These are phyloP conservation scores for Physocephala rufipes DNA, from an alignment of 2,888 invertebrate genomes.

Conservation along the genomic window DNA sequence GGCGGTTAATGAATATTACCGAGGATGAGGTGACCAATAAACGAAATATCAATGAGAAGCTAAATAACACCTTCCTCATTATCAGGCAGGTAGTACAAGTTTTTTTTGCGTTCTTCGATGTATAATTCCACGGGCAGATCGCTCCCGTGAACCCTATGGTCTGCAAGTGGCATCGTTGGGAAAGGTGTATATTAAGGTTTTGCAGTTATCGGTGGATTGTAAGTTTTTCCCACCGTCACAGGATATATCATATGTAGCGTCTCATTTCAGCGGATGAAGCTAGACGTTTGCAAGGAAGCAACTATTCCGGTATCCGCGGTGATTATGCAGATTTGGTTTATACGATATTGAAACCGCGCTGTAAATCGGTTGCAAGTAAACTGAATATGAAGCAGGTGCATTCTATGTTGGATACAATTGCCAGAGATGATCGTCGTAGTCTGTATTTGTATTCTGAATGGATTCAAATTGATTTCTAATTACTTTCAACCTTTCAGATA, in stretches of 20 bases:
- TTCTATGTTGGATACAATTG: slow-evolving; percentile 77
- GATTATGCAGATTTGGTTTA: slow-evolving; percentile 87
- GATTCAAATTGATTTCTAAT: background rate
- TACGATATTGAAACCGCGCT: slow-evolving; percentile 73
- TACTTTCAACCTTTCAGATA: slow-evolving; percentile 57
- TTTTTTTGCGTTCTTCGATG: slow-evolving; percentile 81
- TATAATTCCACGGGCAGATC: slow-evolving; percentile 81
- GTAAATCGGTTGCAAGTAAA: slow-evolving; percentile 63
- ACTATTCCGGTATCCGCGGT: slow-evolving; percentile 56
- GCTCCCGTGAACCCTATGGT: slow-evolving; percentile 82
- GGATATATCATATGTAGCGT: background rate
- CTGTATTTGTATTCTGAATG: slow-evolving; percentile 61
- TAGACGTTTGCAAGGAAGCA: slow-evolving; percentile 52
- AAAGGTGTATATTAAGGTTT: slow-evolving; percentile 74
- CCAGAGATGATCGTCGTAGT: slow-evolving; percentile 73
- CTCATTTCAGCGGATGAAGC: slow-evolving; percentile 65
- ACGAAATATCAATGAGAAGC: background rate
- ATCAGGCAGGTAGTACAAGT: slow-evolving; percentile 68
- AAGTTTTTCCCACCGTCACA: slow-evolving; percentile 46
- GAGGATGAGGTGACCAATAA: slow-evolving; percentile 36
- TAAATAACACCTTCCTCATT: slow-evolving; percentile 4
- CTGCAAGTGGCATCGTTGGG: slow-evolving; percentile 82
- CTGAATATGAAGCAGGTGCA: slow-evolving; percentile 79
- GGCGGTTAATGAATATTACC: slow-evolving; percentile 41
- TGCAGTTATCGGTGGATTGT: slow-evolving; percentile 77